A percentile compares a stretch with the other conserved stretches of the same genome.
phyloP scores from a whole-genome alignment of 2,888 invertebrate species.

The Oscheius sp. region DNA sequence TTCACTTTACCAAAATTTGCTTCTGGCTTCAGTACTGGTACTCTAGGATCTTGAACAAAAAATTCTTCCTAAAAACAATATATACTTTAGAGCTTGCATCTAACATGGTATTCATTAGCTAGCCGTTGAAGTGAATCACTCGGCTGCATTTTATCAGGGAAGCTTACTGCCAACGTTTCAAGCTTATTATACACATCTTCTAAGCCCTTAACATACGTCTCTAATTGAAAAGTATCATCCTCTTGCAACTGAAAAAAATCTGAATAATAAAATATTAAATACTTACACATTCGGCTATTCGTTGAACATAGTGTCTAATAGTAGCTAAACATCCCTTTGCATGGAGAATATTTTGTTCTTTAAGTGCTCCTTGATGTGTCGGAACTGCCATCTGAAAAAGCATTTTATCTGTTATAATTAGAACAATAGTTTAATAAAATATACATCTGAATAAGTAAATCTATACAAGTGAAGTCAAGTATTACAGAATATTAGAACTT shows the following conservation, averaged over 20 bases:
- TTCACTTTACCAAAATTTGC: not conserved
- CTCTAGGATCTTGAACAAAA: not conserved
- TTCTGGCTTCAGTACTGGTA: too few relatives aligned
- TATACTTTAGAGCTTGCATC: not conserved
- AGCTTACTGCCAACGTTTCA: not conserved
- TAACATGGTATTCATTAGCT: constrained; percentile 2
- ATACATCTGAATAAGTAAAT: too few relatives aligned
- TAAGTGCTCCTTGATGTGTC: too few relatives aligned
- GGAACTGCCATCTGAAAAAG: too few relatives aligned
- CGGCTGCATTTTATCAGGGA: not conserved
- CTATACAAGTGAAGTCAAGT: too few relatives aligned
- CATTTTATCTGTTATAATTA: too few relatives aligned
- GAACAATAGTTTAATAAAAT: too few relatives aligned
- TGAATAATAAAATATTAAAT: not conserved
- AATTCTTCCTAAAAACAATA: not conserved
- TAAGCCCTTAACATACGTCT: not conserved
- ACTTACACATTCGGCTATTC: not conserved
- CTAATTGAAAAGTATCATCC: not conserved
- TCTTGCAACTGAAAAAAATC: not conserved
- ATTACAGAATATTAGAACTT: too few relatives aligned
- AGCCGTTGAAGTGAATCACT: not conserved
- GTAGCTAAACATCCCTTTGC: too few relatives aligned
- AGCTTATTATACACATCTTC: not conserved
- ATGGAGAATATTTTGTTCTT: too few relatives aligned
- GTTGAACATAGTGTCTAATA: not conserved